Conservation (phyloP, 2,113 vertebrate species). For the Coreoperca whiteheadi region DNA sequence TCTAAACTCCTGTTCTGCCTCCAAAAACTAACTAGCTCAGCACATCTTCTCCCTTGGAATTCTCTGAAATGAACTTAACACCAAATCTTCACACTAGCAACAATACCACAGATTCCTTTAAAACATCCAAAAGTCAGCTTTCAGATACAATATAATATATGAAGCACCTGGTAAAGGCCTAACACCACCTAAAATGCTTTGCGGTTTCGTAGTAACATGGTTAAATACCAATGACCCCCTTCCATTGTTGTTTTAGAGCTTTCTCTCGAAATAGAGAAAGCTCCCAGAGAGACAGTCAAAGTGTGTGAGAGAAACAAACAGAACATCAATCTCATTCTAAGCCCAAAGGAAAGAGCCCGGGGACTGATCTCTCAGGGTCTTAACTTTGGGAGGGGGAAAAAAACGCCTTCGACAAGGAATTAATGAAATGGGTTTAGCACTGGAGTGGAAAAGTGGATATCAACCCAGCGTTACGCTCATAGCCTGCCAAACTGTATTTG, state of each 20-base stretch:
- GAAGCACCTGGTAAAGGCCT: conserved; percentile 7
- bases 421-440: conserved; percentile 65
- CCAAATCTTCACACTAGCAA: conserved; percentile 35
- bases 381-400: conserved; percentile 40
- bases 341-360: conserved; percentile 48
- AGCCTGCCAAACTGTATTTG: conserved; percentile 32
- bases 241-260: conserved; percentile 49
- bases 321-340: conserved; percentile 68
- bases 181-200: conserved; percentile 18
- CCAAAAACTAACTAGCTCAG: conserved; percentile 69
- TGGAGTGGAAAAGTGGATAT: conserved; percentile 39
- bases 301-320: conserved; percentile 70
- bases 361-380: conserved; percentile 64
- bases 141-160: conserved; percentile 11
- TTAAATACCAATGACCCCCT: conserved; percentile 54
- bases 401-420: conserved; percentile 47
- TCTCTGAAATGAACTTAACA: conserved; percentile 57
- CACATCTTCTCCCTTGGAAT: conserved; percentile 65
- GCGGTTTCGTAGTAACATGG: conserved; percentile 38
- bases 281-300: conserved; percentile 50
- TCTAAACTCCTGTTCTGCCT: conserved; percentile 63
- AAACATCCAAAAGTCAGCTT: background rate
- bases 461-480: conserved; percentile 16
- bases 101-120: background rate
- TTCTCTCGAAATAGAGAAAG: conserved; percentile 38